Evolutionary conservation across 2,113 vertebrate species (phyloP).

Genomic region (Sus scrofa): T2T-Sscrofa CM000820.6:93026501-93027000

Average conservation of each 20-base stretch:
- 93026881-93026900: no score
- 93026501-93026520: neutral
- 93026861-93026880: no score
- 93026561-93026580: neutral
- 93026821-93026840: no score
- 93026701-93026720: no score
- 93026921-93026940: no score
- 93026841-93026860: no score
- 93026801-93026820: no score
- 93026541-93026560: neutral
- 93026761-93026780: no score
- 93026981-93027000: neutral
- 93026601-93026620: slow-evolving; percentile 20
- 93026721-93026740: no score
- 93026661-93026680: neutral
- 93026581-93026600: slow-evolving; percentile 38
- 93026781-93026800: no score
- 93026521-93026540: neutral
- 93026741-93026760: no score
- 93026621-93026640: neutral
- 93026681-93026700: slow-evolving; percentile 2
- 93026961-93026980: neutral
- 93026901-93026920: no score
- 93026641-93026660: neutral
- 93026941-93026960: neutral